Evolutionary conservation across 2,113 vertebrate genomes (phyloP).

Genomic region (Meles meles): DNA sequence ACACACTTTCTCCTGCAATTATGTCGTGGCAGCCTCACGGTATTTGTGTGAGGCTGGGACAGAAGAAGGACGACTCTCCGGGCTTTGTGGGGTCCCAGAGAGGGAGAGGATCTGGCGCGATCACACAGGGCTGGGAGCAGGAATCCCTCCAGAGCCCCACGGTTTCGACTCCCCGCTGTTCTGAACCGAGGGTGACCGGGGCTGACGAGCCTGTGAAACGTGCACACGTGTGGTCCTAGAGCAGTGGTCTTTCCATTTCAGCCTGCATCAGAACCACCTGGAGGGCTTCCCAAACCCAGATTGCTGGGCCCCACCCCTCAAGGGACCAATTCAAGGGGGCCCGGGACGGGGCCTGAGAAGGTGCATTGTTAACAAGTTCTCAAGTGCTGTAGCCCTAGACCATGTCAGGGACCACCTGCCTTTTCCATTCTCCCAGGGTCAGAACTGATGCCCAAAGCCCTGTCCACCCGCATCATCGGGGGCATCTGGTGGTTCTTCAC

Average conservation of each 20-base stretch:
- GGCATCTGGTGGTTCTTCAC: conserved; percentile 99
- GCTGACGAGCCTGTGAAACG: neutral
- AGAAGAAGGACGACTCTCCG: neutral
- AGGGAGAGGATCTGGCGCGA: neutral
- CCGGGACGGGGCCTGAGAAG: neutral
- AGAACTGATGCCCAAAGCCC: conserved; percentile 98
- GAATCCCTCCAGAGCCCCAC: neutral
- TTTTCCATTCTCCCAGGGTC: conserved; percentile 85
- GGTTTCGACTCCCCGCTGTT: rapidly evolving
- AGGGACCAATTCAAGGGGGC: neutral
- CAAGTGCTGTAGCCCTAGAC: neutral
- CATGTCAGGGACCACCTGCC: rapidly evolving
- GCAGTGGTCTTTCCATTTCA: neutral
- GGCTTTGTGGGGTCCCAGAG: neutral
- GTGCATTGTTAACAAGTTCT: neutral
- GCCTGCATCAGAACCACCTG: neutral
- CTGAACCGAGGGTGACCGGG: neutral
- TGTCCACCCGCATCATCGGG: conserved; percentile 98
- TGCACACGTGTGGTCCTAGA: neutral
- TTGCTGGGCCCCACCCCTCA: neutral
- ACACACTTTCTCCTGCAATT: conserved; percentile 41
- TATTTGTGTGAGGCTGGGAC: conserved; percentile 25
- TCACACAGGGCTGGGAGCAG: neutral
- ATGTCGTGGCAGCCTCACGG: neutral
- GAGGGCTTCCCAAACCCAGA: neutral